Evolutionary conservation across 2,888 invertebrate species (phyloP).

Genomic region (Macaria liturata): DNA sequence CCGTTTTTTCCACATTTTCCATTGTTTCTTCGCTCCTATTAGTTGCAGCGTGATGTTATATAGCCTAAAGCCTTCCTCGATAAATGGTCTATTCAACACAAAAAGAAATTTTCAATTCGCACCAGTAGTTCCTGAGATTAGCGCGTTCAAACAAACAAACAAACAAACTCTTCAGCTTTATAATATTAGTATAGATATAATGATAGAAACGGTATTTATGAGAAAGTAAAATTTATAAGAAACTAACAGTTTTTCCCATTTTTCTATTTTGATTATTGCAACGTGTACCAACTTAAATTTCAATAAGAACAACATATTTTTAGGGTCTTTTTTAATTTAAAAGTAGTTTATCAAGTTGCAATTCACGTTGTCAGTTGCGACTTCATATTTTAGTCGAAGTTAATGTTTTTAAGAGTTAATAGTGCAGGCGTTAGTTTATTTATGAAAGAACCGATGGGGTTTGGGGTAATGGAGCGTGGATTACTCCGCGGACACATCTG

Average conservation of each 20-base stretch:
- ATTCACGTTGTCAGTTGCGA: conserved; percentile 20
- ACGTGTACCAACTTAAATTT: not conserved
- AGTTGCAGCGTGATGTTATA: no score
- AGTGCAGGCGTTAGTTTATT: conserved; percentile 56
- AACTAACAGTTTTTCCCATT: not conserved
- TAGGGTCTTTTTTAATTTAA: not conserved
- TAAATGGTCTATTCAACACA: no score
- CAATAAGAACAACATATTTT: no score
- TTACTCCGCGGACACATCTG: conserved; percentile 63
- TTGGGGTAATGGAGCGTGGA: conserved; percentile 66
- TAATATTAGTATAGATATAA: no score
- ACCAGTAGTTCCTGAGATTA: no score
- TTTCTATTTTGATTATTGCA: not conserved
- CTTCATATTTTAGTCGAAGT: conserved; percentile 36
- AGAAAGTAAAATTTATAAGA: not conserved
- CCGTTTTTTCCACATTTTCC: no score
- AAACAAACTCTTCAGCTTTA: no score
- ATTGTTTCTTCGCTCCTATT: no score
- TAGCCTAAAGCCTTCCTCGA: no score
- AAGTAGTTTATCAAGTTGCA: conserved; percentile 42
- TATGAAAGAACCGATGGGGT: conserved; percentile 52
- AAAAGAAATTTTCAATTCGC: no score
- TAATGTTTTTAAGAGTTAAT: conserved; percentile 48
- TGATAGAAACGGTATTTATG: not conserved
- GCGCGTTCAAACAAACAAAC: no score